Evolutionary conservation across 2,888 invertebrate genomes (phyloP), one percentile per base, ranked within the genome.

Genomic region (Empis stercorea): DNA sequence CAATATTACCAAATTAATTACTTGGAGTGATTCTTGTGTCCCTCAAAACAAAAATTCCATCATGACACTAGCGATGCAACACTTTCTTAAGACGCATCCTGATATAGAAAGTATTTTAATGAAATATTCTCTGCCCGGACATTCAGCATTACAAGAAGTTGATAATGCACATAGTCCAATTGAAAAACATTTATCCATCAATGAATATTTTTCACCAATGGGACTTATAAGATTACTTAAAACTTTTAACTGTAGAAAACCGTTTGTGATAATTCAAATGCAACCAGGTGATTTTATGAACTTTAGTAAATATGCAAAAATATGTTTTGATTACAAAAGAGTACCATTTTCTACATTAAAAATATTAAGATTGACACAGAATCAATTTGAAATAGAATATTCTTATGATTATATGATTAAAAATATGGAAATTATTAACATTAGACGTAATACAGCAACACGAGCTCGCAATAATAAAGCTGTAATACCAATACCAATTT

Each of bases 121-220:
- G 43, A 50, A 47, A 43, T 50, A 45, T 36, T 47, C 47, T 9
- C 16, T 47, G 11, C 42, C 47, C 13, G 46, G 49, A 17, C 49
- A 49, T 43, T 44, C 43, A 44, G 45, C 43, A 39, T 32, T 48
- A 16, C 45, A 43, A 15, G 48, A 48, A 30, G 39, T 45, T 14
- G 43, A 45, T 17, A 48, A 48, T 11, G 46, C 41, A 2, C 49
- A 49, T 37, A 49, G 49, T 15, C 46, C 45, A 70, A 83, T 85
- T 62, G 79, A 77, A 47, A 47, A 45, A 39, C 20, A 43, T 42
- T 42, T 49, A 4, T 37, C 38, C 9, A 17, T 43, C 4, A 48
- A 48, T 44, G 45, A 45, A 44, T 45, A 47, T 39, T 50, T 50
- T 34, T 47, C 49, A 14, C 41, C 39, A 30, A 45, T 45, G 16